These are phyloP conservation scores for Erebia palarica DNA, from an alignment of 2,888 invertebrate genomes.

Conservation along the genomic window DNA sequence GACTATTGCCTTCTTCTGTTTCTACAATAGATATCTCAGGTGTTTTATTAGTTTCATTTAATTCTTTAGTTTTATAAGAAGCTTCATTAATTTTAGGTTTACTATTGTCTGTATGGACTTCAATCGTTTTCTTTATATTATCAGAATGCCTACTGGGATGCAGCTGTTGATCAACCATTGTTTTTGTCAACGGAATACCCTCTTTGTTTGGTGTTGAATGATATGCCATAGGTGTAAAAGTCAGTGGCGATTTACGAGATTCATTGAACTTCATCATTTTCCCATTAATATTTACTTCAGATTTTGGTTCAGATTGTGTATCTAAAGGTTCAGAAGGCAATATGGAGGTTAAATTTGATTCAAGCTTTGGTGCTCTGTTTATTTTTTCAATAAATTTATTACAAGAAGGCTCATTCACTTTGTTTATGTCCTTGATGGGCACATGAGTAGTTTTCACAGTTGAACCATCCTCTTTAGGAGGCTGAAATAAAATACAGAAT, in stretches of 20 bases:
- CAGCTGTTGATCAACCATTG: slow-evolving; percentile 73
- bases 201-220: slow-evolving; percentile 78
- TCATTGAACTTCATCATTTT: slow-evolving; percentile 72
- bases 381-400: slow-evolving; percentile 58
- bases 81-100: slow-evolving; percentile 56
- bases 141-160: slow-evolving; percentile 74
- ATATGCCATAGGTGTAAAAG: slow-evolving; percentile 71
- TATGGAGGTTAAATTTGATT: slow-evolving; percentile 48
- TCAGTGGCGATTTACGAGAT: slow-evolving; percentile 70
- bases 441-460: slow-evolving; percentile 57
- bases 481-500: slow-evolving; percentile 49
- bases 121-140: slow-evolving; percentile 74
- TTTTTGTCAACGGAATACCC: slow-evolving; percentile 73
- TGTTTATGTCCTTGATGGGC: slow-evolving; percentile 62
- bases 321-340: slow-evolving; percentile 52
- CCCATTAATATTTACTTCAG: slow-evolving; percentile 65
- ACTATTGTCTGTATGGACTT: slow-evolving; percentile 69
- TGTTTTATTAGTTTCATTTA: slow-evolving; percentile 31
- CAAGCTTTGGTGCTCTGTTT: slow-evolving; percentile 46
- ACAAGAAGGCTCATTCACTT: slow-evolving; percentile 56
- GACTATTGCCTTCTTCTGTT: slow-evolving; percentile 25
- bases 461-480: slow-evolving; percentile 57
- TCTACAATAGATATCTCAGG: slow-evolving; percentile 14
- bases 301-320: slow-evolving; percentile 51
- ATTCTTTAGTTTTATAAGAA: slow-evolving; percentile 42